Conservation (phyloP, 2,113 vertebrate genomes). For the Nothocercus julius region DNA sequence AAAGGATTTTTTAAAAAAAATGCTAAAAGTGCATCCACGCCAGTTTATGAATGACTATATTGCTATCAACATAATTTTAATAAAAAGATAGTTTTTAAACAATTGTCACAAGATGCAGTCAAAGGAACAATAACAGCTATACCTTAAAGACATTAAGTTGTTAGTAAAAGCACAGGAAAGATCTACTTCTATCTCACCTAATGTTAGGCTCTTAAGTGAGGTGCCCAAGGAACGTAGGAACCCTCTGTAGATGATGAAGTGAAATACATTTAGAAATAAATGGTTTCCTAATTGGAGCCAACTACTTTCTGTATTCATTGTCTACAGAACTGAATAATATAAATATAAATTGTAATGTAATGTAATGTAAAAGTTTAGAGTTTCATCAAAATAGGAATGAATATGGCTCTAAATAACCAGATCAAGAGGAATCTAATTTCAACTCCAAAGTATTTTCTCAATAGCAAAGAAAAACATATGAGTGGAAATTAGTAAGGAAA, state of each 20-base stretch:
- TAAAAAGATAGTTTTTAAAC: background rate
- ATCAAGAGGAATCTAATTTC: background rate
- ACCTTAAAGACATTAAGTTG: background rate
- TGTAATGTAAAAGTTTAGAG: background rate
- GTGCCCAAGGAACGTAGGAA: background rate
- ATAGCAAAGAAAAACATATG: background rate
- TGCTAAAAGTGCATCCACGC: background rate
- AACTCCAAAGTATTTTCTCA: background rate
- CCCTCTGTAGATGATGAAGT: background rate
- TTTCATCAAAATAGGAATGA: background rate
- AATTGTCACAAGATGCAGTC: background rate
- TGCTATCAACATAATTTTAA: background rate
- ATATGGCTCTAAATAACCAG: background rate
- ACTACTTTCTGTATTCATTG: background rate
- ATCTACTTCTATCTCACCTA: background rate
- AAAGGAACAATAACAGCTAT: background rate
- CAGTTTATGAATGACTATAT: background rate
- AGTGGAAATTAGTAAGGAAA: background rate
- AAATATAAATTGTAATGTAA: background rate
- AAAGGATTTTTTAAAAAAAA: background rate
- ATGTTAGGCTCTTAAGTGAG: background rate
- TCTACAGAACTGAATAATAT: background rate
- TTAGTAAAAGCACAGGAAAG: background rate
- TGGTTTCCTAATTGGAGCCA: background rate
- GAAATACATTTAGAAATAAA: background rate